Percentiles rank a stretch among this genome's conserved stretches.
Evolutionary conservation across 2,113 vertebrate genomes (phyloP).

Genomic region (Sarotherodon lohbergeri): DNA sequence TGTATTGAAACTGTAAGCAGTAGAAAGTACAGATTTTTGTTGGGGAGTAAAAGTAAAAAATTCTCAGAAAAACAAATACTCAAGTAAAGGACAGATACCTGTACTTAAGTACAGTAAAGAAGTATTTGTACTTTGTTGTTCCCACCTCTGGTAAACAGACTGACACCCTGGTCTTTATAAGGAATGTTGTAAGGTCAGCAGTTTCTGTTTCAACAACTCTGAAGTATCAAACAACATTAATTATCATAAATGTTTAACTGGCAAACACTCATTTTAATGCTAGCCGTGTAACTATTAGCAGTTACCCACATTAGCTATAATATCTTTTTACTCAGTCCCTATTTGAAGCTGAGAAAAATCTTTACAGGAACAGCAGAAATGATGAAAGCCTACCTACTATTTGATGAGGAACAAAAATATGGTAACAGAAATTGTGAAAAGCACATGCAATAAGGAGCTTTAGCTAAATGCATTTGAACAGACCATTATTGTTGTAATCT

Average conservation of each 20-base stretch:
- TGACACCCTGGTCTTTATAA: neutral
- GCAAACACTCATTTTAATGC: neutral
- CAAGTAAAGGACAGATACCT: neutral
- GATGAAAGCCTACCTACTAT: neutral
- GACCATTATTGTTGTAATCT: neutral
- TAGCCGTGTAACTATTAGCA: neutral
- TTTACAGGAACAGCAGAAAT: neutral
- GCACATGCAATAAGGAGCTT: neutral
- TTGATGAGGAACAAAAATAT: accelerated
- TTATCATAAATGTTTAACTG: neutral
- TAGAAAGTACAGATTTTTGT: neutral
- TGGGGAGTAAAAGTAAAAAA: neutral
- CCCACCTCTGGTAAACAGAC: neutral
- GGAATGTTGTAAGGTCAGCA: neutral
- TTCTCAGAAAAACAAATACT: neutral
- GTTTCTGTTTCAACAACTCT: neutral
- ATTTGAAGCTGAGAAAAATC: neutral
- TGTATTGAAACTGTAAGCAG: neutral
- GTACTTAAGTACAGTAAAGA: neutral
- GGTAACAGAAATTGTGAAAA: neutral
- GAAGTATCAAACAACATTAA: neutral
- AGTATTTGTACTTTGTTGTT: neutral
- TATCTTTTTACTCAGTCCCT: neutral
- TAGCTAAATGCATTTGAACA: neutral
- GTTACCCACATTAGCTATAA: neutral